Evolutionary conservation across 1,140 invertebrate genomes (phyloP), one percentile per base, ranked within the genome.

Genomic region (Frieseomelitta varia): DNA sequence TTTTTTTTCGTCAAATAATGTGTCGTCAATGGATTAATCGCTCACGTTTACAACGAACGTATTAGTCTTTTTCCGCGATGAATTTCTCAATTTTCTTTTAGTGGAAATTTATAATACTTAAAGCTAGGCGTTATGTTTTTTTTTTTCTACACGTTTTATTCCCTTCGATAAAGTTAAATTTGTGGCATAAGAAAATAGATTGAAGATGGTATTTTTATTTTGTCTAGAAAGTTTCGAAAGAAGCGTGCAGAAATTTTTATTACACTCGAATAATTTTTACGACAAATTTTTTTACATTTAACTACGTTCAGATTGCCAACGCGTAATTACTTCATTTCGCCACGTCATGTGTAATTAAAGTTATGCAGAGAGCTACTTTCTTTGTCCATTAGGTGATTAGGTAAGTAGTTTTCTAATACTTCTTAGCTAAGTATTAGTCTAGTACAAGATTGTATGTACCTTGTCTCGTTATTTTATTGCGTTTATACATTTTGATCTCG

Each of bases 231-330:
- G 24, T 8, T 51, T 15, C 14, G 14, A 8, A 17, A 71, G 1
- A 8, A 30, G 30, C 30, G 30, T 17, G 4, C 0, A 3, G 19
- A 12, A 30, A 19, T 61, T n/a, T n/a, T 0, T n/a, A 39, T 55
- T 68, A 56, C 15, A 14, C n/a, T 39, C n/a, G 10, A 24, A 19
- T 51, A 19, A 15, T 19, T 14, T 24, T 72, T 27, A 15, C 8
- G 51, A 10, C 0, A 17, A 51, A 47, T 0, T 39, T 39, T 39
- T 6, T 39, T 10, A 30, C 47, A 61, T 27, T 61, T 11, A 53
- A 55, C 80, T 4, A 81, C 17, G 24, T 81, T 81, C 80, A 81
- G 1, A 6, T 55, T 27, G 24, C 34, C 4, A 55, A 65, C 14
- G 11, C n/a, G n/a, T 61, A 21, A 4, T 71, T 30, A 74, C 27